Percentiles rank a stretch among this genome's conserved stretches.
Evolutionary conservation across 2,888 invertebrate genomes (phyloP).

Genomic region (Onthophagus sagittarius): DNA sequence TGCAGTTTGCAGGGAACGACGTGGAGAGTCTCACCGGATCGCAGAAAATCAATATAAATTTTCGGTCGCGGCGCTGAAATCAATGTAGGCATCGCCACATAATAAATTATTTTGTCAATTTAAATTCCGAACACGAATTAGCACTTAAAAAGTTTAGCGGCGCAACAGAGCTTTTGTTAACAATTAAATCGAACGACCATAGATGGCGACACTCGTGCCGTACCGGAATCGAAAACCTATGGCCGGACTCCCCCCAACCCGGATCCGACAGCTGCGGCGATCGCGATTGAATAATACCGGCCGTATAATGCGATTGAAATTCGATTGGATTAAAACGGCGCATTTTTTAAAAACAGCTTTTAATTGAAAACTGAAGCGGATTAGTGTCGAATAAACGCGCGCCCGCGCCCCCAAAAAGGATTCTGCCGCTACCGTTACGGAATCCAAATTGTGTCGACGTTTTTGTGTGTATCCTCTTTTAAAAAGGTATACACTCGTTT

Average conservation of each 20-base stretch:
- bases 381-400: neutral
- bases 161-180: constrained; percentile 20
- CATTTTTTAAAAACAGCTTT: constrained; percentile 20
- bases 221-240: neutral
- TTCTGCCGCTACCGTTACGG: no score
- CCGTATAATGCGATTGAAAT: constrained; percentile 16
- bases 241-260: constrained; percentile 6
- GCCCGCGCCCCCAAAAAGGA: no score
- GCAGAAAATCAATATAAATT: constrained; percentile 21
- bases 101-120: constrained; percentile 29
- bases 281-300: constrained; percentile 5
- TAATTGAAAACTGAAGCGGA: constrained; percentile 19
- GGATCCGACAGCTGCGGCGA: constrained; percentile 16
- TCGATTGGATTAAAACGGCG: constrained; percentile 17
- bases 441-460: no score
- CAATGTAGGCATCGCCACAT: constrained; percentile 21
- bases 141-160: constrained; percentile 29
- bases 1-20: neutral
- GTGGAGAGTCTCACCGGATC: constrained; percentile 1
- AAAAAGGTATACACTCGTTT: no score
- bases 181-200: constrained; percentile 21
- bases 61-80: constrained; percentile 16
- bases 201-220: constrained; percentile 18
- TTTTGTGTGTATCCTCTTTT: no score
- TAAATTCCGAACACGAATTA: constrained; percentile 34